Conservation (phyloP, 2,113 vertebrate species). For the Meles meles region DNA sequence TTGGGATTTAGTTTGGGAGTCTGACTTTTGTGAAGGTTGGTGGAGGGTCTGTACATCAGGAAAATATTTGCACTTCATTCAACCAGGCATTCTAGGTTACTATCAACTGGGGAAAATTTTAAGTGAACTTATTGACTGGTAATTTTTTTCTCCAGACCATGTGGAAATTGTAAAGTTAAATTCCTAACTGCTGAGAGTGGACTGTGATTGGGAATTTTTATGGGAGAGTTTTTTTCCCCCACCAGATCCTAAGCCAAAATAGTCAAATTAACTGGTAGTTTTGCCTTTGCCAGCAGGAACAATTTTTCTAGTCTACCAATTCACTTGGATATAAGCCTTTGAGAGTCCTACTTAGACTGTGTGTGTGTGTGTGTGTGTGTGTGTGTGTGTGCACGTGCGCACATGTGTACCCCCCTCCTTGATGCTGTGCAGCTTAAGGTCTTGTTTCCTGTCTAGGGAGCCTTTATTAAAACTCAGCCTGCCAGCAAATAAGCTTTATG, state of each 20-base stretch:
- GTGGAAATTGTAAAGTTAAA: not conserved
- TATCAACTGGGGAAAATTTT: not conserved
- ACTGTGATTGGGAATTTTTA: not conserved
- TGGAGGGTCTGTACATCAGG: not conserved
- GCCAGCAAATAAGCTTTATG: not conserved
- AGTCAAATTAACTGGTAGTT: not conserved
- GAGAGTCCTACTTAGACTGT: not conserved
- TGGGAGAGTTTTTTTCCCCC: not conserved
- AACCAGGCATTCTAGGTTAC: not conserved
- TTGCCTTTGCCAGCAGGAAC: not conserved
- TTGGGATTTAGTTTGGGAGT: not conserved
- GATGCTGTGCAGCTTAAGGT: not conserved
- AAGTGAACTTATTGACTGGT: not conserved
- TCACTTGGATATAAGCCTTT: not conserved
- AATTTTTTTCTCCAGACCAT: not conserved
- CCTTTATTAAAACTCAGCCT: not conserved
- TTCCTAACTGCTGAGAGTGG: not conserved
- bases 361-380: not conserved
- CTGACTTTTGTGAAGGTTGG: not conserved
- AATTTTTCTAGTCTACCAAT: not conserved
- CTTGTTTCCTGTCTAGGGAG: not conserved
- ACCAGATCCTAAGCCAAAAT: not conserved
- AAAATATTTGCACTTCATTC: not conserved
- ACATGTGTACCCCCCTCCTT: not conserved
- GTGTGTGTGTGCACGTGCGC: too few relatives aligned